Evolutionary conservation across 2,888 invertebrate genomes (phyloP).

Genomic region (Ryuthela nishihirai): DNA sequence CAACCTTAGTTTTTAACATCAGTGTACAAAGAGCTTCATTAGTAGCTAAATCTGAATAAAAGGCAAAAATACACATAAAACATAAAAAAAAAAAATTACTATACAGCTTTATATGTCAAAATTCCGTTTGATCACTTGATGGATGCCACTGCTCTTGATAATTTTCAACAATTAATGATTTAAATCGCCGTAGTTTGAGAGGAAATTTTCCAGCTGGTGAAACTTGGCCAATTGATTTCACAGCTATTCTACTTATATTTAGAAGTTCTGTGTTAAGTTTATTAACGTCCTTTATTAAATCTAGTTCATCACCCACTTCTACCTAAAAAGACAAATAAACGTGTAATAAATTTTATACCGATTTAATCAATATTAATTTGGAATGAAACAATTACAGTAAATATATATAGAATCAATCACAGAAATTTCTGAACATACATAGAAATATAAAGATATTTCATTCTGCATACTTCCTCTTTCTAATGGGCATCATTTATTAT

Average conservation of each 20-base stretch:
- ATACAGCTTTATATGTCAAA: too few species aligned
- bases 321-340: slow-evolving; percentile 55
- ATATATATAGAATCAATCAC: not conserved
- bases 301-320: slow-evolving; percentile 68
- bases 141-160: slow-evolving; percentile 60
- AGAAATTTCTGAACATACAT: too few species aligned
- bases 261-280: slow-evolving; percentile 65
- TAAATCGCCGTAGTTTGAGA: slow-evolving; percentile 64
- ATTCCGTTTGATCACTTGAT: too few species aligned
- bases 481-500: too few species aligned
- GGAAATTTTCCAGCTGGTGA: slow-evolving; percentile 58
- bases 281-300: slow-evolving; percentile 66
- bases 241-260: slow-evolving; percentile 64
- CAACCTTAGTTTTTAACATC: too few species aligned
- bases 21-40: too few species aligned
- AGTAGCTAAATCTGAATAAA: too few species aligned
- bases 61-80: too few species aligned
- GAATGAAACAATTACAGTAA: not conserved
- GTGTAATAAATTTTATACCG: too few species aligned
- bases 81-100: not conserved
- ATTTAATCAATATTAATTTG: not conserved
- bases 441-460: too few species aligned
- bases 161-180: slow-evolving; percentile 68
- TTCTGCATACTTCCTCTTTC: too few species aligned
- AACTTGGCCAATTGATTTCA: slow-evolving; percentile 53